Percentiles rank a stretch among this genome's conserved stretches.
Evolutionary conservation across 2,797 vertebrate genomes (phyloP).

Genomic region (Rousettus madagascariensis): DNA sequence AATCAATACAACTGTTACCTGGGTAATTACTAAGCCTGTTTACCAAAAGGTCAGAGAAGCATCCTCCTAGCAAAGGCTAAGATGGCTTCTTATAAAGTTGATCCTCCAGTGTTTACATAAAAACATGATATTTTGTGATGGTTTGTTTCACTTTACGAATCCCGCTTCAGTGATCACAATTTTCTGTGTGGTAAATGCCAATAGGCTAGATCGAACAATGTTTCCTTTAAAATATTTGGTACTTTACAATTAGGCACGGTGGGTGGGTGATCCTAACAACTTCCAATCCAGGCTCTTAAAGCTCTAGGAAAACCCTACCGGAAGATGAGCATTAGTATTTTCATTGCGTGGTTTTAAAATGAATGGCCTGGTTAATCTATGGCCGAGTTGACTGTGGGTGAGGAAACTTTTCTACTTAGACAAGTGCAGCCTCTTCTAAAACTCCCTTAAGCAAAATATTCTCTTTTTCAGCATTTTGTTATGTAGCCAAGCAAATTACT

Average conservation of each 20-base stretch:
- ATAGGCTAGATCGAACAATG: background rate
- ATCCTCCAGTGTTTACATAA: background rate
- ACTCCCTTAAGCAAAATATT: background rate
- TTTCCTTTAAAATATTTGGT: background rate
- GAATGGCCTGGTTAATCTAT: background rate
- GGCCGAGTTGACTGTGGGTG: background rate
- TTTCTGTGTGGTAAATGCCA: background rate
- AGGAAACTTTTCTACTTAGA: background rate
- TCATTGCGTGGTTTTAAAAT: background rate
- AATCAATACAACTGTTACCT: background rate
- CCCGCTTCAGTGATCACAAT: background rate
- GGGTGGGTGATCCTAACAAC: background rate
- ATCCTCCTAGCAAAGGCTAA: background rate
- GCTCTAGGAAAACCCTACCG: background rate
- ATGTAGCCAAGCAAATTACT: background rate
- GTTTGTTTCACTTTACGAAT: background rate
- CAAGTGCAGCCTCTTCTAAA: background rate
- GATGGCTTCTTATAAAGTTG: background rate
- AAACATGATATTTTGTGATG: background rate
- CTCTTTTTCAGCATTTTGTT: background rate
- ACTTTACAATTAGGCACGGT: conserved; percentile 1
- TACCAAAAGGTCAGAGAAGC: background rate
- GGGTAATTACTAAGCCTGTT: background rate
- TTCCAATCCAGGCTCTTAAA: background rate
- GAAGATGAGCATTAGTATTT: background rate